phyloP scores from a whole-genome alignment of 1,140 invertebrate genomes.

The Lepidurus apus region DNA sequence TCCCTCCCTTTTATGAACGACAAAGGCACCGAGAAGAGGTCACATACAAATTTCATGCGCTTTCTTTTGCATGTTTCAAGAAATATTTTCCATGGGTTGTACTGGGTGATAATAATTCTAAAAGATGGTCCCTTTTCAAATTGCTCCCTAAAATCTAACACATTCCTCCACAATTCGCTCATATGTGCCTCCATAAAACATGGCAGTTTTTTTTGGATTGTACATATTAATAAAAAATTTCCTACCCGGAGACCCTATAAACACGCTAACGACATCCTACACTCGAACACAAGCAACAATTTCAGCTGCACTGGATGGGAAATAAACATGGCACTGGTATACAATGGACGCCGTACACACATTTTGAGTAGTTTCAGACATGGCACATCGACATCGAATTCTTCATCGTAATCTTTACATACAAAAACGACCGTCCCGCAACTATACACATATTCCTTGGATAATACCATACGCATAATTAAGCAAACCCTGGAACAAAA shows the following conservation, averaged over 20 bases:
- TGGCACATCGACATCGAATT: slow-evolving; percentile 8
- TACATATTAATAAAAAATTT: background rate
- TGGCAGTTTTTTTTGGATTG: background rate
- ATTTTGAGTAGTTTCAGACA: slow-evolving; percentile 15
- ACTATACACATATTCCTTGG: background rate
- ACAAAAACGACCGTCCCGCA: background rate
- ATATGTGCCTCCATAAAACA: background rate
- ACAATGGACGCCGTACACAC: slow-evolving; percentile 17
- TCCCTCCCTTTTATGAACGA: slow-evolving; percentile 3
- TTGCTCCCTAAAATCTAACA: slow-evolving; percentile 11
- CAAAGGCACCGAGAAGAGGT: slow-evolving; percentile 18
- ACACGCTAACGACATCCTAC: slow-evolving; percentile 2
- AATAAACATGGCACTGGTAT: slow-evolving; percentile 17
- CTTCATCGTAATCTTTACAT: background rate
- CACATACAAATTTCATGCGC: background rate
- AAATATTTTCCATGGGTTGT: background rate
- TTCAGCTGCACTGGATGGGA: slow-evolving; percentile 13
- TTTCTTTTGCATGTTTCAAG: background rate
- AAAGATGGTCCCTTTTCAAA: background rate
- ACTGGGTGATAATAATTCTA: slow-evolving; percentile 12
- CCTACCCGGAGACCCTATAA: background rate
- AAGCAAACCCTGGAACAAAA: background rate
- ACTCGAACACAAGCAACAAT: background rate
- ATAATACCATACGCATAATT: background rate
- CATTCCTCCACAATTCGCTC: background rate